Conservation (phyloP, 2,888 invertebrate genomes). For the Trichopria drosophilae region DNA sequence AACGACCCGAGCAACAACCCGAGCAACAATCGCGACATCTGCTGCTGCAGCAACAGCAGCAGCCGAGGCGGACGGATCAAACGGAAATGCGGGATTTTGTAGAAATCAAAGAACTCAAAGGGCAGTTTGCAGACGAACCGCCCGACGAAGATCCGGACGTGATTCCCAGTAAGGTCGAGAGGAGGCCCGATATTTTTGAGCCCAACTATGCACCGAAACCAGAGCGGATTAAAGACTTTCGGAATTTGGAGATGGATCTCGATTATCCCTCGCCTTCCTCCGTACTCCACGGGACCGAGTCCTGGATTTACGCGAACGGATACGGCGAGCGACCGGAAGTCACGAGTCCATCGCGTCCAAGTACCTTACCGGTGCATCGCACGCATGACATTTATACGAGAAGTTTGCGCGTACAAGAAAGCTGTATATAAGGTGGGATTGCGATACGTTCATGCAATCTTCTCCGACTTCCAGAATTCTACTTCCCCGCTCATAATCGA, state of each 20-base stretch:
- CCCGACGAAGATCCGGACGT: conserved; percentile 51
- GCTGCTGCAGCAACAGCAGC: not conserved
- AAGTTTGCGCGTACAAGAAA: conserved; percentile 52
- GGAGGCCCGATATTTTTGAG: conserved; percentile 45
- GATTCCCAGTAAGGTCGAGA: conserved; percentile 48
- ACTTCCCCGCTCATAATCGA: too few species aligned
- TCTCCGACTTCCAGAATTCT: too few species aligned
- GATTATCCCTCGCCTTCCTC: conserved; percentile 42
- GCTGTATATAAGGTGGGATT: conserved; percentile 49
- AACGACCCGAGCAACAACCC: conserved; percentile 9
- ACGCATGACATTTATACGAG: conserved; percentile 53
- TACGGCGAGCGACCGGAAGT: conserved; percentile 38
- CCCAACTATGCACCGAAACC: conserved; percentile 43
- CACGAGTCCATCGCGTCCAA: conserved; percentile 48
- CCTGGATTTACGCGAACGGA: conserved; percentile 49
- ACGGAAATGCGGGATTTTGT: too few species aligned
- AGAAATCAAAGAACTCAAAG: conserved; percentile 26
- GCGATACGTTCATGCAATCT: not conserved
- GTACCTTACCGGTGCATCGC: conserved; percentile 51
- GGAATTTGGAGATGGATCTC: conserved; percentile 34
- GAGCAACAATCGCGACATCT: conserved; percentile 6
- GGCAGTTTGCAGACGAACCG: conserved; percentile 8
- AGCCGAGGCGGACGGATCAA: not conserved
- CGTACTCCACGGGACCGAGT: conserved; percentile 45
- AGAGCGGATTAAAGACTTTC: conserved; percentile 43